Percentiles rank a stretch among this genome's conserved stretches.
These are phyloP conservation scores for Lasioglossum calceatum DNA, from an alignment of 2,888 invertebrate genomes.

Conservation along the genomic window DNA sequence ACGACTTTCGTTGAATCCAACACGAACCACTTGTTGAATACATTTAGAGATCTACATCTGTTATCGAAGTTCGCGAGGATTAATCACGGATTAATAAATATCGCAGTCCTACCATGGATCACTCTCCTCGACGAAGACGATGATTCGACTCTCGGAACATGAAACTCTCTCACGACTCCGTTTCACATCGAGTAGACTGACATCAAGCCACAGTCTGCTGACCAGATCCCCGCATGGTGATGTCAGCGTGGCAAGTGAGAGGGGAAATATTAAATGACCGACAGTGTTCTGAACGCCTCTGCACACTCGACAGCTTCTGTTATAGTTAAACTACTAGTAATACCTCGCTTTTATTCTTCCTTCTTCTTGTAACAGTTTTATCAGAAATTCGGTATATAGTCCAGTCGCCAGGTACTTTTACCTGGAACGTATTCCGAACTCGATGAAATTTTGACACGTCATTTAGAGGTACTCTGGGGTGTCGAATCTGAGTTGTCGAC, in stretches of 20 bases:
- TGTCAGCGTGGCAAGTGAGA: constrained; percentile 56
- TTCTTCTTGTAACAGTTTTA: too few species aligned
- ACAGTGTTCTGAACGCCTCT: constrained; percentile 18
- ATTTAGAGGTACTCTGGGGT: too few species aligned
- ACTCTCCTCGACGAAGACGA: constrained; percentile 10
- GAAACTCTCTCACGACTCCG: constrained; percentile 39
- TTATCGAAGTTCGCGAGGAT: too few species aligned
- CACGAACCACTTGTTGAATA: background rate
- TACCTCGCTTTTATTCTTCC: too few species aligned
- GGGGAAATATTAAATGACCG: constrained; percentile 60
- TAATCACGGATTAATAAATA: background rate
- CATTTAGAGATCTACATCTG: background rate
- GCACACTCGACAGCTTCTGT: background rate
- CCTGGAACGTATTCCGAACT: too few species aligned
- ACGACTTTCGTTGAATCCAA: background rate
- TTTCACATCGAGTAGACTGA: constrained; percentile 57
- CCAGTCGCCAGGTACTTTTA: too few species aligned
- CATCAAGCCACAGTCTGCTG: constrained; percentile 47
- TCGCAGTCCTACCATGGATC: background rate
- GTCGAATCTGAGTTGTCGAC: too few species aligned
- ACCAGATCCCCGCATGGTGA: constrained; percentile 61
- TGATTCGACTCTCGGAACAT: constrained; percentile 13
- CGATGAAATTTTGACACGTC: too few species aligned
- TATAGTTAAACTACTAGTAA: too few species aligned
- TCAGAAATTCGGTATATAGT: too few species aligned